phyloP scores from a whole-genome alignment of 2,888 invertebrate genomes.

The Corbicula japonica region DNA sequence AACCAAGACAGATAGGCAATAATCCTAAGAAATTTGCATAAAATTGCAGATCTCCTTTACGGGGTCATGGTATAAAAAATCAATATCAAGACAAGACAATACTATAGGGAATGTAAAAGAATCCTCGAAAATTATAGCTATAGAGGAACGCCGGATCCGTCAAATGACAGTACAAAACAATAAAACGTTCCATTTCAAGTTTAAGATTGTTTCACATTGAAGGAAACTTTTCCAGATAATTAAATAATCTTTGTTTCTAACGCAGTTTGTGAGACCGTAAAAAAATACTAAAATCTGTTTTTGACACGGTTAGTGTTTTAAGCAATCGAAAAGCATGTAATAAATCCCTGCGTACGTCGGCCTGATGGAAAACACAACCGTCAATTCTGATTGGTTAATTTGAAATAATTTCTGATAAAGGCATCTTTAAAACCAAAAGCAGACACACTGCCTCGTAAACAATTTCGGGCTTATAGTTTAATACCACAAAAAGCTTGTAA shows the following conservation, averaged over 20 bases:
- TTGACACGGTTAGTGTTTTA: conserved; percentile 55
- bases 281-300: conserved; percentile 43
- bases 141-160: conserved; percentile 22
- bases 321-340: conserved; percentile 50
- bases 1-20: conserved; percentile 29
- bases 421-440: conserved; percentile 34
- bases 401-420: conserved; percentile 33
- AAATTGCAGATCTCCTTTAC: conserved; percentile 18
- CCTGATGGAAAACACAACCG: conserved; percentile 35
- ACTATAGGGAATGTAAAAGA: conserved; percentile 14
- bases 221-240: conserved; percentile 46
- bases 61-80: conserved; percentile 24
- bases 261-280: conserved; percentile 57
- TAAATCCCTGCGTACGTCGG: conserved; percentile 42
- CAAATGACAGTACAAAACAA: conserved; percentile 29
- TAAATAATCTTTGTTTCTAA: conserved; percentile 52
- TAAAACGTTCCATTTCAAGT: conserved; percentile 50
- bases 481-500: conserved; percentile 36
- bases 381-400: conserved; percentile 35
- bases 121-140: conserved; percentile 31
- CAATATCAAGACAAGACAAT: conserved; percentile 22
- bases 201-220: conserved; percentile 50
- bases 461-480: conserved; percentile 49
- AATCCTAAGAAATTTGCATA: conserved; percentile 37
- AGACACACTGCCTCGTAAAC: conserved; percentile 51